A percentile compares a stretch with the other conserved stretches of the same genome.
Conservation (phyloP, 2,113 vertebrate species). For the Amazona vittata region DNA sequence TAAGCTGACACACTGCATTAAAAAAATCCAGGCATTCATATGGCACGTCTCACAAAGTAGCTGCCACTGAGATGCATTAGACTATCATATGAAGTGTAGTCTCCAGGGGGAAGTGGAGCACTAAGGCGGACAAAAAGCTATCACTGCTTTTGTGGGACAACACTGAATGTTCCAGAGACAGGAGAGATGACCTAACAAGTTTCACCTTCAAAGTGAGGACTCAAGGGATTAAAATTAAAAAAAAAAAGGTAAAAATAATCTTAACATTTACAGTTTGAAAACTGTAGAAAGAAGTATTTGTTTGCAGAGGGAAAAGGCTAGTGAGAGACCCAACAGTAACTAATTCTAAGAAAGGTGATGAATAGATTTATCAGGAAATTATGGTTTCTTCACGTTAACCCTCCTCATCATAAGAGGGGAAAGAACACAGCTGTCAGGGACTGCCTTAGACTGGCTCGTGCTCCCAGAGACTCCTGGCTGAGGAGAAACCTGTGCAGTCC, state of each 20-base stretch:
- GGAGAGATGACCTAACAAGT: constrained; percentile 1
- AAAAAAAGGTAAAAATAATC: rapidly evolving
- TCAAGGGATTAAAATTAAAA: not conserved
- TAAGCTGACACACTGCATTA: not conserved
- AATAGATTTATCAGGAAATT: not conserved
- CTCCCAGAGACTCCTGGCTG: not conserved
- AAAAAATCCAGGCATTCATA: not conserved
- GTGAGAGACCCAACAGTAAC: not conserved
- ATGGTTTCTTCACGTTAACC: not conserved
- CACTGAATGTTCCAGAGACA: not conserved
- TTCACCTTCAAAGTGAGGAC: not conserved
- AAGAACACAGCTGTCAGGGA: not conserved
- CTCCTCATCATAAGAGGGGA: not conserved
- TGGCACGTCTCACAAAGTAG: not conserved
- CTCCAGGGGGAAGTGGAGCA: not conserved
- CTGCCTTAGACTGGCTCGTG: not conserved
- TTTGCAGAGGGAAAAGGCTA: not conserved
- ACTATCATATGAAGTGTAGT: not conserved
- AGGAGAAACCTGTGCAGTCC: not conserved
- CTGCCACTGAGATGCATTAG: not conserved
- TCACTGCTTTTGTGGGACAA: not conserved
- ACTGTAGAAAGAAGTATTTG: not conserved
- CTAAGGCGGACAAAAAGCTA: constrained; percentile 9
- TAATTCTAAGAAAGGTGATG: not conserved
- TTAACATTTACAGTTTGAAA: not conserved